A percentile compares a stretch with the other conserved stretches of the same genome.
These are phyloP conservation scores for Oscheius sp. DNA, from an alignment of 2,888 invertebrate genomes.

Conservation along the genomic window DNA sequence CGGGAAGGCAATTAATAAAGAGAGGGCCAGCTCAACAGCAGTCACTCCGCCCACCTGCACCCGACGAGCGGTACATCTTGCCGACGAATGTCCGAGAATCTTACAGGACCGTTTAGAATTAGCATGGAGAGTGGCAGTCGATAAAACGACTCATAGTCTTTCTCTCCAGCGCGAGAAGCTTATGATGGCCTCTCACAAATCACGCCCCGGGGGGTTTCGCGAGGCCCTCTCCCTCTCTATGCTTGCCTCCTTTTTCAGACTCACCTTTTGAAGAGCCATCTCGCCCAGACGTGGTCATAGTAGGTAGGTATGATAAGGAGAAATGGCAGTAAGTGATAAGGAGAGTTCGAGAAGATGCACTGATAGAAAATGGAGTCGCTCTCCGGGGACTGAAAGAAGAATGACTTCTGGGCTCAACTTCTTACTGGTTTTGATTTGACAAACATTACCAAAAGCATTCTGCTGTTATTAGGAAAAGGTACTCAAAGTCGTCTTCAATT, in stretches of 20 bases:
- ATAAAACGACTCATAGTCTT: slow-evolving; percentile 32
- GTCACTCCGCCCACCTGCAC: slow-evolving; percentile 18
- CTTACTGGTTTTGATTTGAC: too few relatives aligned
- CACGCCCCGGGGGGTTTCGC: slow-evolving; percentile 34
- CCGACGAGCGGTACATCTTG: slow-evolving; percentile 25
- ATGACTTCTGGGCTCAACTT: too few relatives aligned
- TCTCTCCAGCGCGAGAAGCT: slow-evolving; percentile 18
- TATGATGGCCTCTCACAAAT: slow-evolving; percentile 40
- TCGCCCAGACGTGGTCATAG: neutral
- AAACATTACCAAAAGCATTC: too few relatives aligned
- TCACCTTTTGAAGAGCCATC: too few relatives aligned
- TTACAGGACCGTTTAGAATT: slow-evolving; percentile 1
- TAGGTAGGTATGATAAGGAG: neutral
- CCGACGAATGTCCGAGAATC: too few relatives aligned
- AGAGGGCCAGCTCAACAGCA: neutral
- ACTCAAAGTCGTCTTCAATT: neutral
- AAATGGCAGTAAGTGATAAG: neutral
- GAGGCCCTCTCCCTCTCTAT: neutral
- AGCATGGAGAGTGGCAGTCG: slow-evolving; percentile 26
- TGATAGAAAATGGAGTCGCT: neutral
- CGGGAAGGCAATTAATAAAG: slow-evolving; percentile 25
- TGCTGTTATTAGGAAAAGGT: neutral
- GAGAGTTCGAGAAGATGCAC: slow-evolving; percentile 4
- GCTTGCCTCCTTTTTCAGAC: too few relatives aligned
- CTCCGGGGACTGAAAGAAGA: too few relatives aligned